Evolutionary conservation across 2,797 vertebrate genomes (phyloP).

Genomic region (Synanceia verrucosa): DNA sequence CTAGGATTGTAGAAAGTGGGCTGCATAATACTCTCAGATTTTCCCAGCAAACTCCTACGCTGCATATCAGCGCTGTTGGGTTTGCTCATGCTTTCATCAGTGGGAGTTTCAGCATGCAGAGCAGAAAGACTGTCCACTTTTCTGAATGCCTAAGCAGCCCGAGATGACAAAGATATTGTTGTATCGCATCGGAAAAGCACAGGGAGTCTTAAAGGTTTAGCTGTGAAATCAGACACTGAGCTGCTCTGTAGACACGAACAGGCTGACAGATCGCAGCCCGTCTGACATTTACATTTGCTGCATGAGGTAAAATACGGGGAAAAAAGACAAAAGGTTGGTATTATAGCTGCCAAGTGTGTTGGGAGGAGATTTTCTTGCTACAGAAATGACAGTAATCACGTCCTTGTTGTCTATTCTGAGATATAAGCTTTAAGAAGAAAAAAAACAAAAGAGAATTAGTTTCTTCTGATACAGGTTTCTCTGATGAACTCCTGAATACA

Average conservation of each 20-base stretch:
- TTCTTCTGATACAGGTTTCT: not conserved
- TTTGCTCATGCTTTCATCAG: slow-evolving; percentile 13
- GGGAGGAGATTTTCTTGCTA: slow-evolving; percentile 6
- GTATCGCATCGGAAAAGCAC: slow-evolving; percentile 25
- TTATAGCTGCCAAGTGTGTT: slow-evolving; percentile 6
- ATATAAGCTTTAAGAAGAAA: not conserved
- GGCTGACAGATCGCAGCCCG: not conserved
- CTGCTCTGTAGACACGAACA: not conserved
- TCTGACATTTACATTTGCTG: slow-evolving; percentile 52
- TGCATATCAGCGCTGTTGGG: not conserved
- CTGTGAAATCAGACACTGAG: slow-evolving; percentile 33
- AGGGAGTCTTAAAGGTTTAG: slow-evolving; percentile 36
- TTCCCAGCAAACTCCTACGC: slow-evolving; percentile 7
- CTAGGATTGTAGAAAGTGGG: not conserved
- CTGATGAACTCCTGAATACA: not conserved
- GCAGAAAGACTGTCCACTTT: not conserved
- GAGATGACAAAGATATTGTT: slow-evolving; percentile 44
- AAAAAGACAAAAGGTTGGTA: slow-evolving; percentile 7
- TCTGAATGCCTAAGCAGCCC: slow-evolving; percentile 18
- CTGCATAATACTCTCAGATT: not conserved
- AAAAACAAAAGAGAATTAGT: not conserved
- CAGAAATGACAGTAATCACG: slow-evolving; percentile 37
- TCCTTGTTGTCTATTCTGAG: slow-evolving; percentile 11
- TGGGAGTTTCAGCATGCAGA: slow-evolving; percentile 42
- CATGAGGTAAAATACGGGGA: not conserved